Percentiles rank a stretch among this genome's conserved stretches.
These are phyloP conservation scores for Pogonognathellus flavescens DNA, from an alignment of 1,140 invertebrate genomes.

Conservation along the genomic window DNA sequence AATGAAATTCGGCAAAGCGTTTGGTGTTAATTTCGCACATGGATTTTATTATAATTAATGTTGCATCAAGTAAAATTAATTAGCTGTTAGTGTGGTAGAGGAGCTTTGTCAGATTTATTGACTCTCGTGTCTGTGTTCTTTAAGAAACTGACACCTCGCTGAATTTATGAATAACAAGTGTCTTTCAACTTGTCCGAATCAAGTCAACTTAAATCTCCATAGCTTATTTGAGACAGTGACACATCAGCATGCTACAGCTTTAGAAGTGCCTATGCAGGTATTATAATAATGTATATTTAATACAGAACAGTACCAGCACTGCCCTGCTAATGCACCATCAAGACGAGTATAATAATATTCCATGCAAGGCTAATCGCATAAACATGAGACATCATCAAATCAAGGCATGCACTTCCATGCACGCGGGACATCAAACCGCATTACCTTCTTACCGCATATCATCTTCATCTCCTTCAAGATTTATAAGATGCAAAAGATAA, in stretches of 20 bases:
- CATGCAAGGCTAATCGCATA: neutral
- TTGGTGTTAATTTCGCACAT: no score
- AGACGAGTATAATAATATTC: neutral
- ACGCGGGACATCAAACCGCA: conserved; percentile 31
- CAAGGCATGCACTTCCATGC: conserved; percentile 25
- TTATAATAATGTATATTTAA: conserved; percentile 15
- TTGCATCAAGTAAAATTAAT: no score
- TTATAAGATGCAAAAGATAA: conserved; percentile 42
- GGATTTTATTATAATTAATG: no score
- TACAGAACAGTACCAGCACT: neutral
- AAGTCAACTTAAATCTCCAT: conserved; percentile 56
- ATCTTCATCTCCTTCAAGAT: conserved; percentile 54
- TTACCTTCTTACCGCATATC: conserved; percentile 27
- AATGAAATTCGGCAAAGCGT: no score
- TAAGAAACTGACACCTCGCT: conserved; percentile 47
- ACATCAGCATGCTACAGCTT: neutral
- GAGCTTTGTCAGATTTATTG: conserved; percentile 20
- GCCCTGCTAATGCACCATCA: neutral
- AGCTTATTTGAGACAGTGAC: conserved; percentile 49
- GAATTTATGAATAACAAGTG: conserved; percentile 52
- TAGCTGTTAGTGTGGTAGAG: no score
- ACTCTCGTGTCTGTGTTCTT: conserved; percentile 4
- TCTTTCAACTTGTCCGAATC: conserved; percentile 55
- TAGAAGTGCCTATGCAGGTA: neutral
- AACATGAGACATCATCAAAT: conserved; percentile 4